phyloP scores from a whole-genome alignment of 2,113 vertebrate genomes.

The Odocoileus hemionus region DNA sequence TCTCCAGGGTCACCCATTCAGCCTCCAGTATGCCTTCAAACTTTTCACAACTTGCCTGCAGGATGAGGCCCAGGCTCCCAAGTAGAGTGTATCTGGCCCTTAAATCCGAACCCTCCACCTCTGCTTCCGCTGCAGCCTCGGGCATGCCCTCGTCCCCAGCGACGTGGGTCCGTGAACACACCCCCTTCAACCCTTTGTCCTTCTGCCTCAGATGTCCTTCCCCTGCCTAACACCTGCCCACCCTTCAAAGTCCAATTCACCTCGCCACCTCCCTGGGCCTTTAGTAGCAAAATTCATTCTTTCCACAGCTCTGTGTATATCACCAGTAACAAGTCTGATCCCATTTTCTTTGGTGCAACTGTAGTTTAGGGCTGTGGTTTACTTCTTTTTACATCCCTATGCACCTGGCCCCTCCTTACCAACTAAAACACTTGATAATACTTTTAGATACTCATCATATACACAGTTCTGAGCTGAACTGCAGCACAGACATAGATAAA shows the following conservation, averaged over 20 bases:
- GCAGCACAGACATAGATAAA: not conserved
- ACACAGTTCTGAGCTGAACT: not conserved
- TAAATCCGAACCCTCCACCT: not conserved
- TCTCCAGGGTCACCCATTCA: not conserved
- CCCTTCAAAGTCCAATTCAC: not conserved
- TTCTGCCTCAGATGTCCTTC: not conserved
- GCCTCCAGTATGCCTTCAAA: not conserved
- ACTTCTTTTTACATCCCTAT: not conserved
- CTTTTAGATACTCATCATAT: accelerated
- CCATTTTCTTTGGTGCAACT: not conserved
- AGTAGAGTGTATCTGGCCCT: not conserved
- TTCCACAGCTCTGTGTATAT: accelerated
- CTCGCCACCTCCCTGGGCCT: not conserved
- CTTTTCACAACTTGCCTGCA: not conserved
- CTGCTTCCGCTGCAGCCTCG: not conserved
- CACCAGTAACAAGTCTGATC: too few relatives aligned
- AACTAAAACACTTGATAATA: not conserved
- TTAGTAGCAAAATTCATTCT: not conserved
- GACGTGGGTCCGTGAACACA: accelerated
- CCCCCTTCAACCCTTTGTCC: not conserved
- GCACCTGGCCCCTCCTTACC: not conserved
- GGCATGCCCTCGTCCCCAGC: accelerated
- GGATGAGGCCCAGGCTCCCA: not conserved
- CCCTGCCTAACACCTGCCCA: not conserved
- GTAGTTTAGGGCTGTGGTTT: not conserved